Evolutionary conservation across 2,113 vertebrate species (phyloP).

Genomic region (Pedionomus torquatus): DNA sequence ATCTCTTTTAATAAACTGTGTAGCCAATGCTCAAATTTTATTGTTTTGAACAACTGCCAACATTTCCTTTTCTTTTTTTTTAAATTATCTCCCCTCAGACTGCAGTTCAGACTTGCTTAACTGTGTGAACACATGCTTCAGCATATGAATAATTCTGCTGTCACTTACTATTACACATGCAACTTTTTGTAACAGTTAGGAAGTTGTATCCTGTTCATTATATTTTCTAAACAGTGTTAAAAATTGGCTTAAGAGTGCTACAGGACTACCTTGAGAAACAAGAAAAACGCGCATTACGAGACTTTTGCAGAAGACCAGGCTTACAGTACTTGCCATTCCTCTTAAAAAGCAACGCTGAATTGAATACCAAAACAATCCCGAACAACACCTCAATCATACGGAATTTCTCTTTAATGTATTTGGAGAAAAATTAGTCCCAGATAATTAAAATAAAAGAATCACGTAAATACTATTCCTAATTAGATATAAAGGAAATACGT

Average conservation of each 20-base stretch:
- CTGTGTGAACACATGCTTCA: neutral
- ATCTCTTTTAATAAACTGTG: neutral
- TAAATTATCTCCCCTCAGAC: neutral
- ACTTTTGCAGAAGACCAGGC: neutral
- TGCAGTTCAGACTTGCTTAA: neutral
- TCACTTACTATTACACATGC: slow-evolving; percentile 17
- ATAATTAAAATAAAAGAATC: neutral
- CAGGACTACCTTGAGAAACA: slow-evolving; percentile 50
- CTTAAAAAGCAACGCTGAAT: neutral
- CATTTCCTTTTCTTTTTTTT: neutral
- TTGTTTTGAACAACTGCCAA: neutral
- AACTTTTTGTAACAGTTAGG: slow-evolving; percentile 53
- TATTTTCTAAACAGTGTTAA: slow-evolving; percentile 47
- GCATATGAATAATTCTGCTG: slow-evolving; percentile 8
- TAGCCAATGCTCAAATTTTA: neutral
- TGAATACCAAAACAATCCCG: neutral
- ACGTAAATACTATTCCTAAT: neutral
- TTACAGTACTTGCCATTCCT: neutral
- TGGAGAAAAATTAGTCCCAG: neutral
- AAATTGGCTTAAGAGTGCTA: slow-evolving; percentile 59
- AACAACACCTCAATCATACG: neutral
- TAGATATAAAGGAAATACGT: neutral
- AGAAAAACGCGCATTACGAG: slow-evolving; percentile 46
- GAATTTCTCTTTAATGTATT: neutral
- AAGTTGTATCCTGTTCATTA: slow-evolving; percentile 35